These are phyloP conservation scores for Mus spretus DNA, from an alignment of 2,797 vertebrate species.

Conservation along the genomic window DNA sequence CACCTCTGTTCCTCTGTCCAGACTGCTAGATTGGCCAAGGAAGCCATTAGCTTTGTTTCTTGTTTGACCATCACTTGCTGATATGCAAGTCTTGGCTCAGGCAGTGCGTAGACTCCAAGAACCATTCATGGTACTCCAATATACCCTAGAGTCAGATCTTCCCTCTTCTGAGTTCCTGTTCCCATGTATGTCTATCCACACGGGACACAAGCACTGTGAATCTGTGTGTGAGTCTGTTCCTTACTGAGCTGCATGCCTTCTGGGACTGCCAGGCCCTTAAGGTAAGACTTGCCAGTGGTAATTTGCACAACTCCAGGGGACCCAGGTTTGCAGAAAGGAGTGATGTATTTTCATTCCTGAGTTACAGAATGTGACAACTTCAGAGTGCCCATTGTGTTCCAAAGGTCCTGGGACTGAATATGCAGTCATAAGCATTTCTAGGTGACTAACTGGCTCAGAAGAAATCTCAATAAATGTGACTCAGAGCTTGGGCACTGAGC, in stretches of 20 bases:
- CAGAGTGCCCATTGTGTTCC: background rate
- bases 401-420: background rate
- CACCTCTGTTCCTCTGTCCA: background rate
- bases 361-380: background rate
- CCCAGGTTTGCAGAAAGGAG: background rate
- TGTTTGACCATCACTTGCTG: background rate
- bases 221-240: background rate
- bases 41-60: slow-evolving; percentile 24
- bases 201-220: background rate
- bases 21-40: background rate
- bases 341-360: background rate
- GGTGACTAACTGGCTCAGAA: background rate
- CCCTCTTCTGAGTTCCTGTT: background rate
- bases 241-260: background rate
- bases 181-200: background rate
- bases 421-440: background rate
- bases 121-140: background rate
- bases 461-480: background rate
- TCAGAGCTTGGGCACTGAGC: background rate
- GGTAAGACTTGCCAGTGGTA: background rate
- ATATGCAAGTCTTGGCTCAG: slow-evolving; percentile 23
- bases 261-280: background rate
- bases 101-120: background rate
- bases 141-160: background rate
- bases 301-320: background rate